Evolutionary conservation across 2,113 vertebrate species (phyloP).

Genomic region (Athene noctua): DNA sequence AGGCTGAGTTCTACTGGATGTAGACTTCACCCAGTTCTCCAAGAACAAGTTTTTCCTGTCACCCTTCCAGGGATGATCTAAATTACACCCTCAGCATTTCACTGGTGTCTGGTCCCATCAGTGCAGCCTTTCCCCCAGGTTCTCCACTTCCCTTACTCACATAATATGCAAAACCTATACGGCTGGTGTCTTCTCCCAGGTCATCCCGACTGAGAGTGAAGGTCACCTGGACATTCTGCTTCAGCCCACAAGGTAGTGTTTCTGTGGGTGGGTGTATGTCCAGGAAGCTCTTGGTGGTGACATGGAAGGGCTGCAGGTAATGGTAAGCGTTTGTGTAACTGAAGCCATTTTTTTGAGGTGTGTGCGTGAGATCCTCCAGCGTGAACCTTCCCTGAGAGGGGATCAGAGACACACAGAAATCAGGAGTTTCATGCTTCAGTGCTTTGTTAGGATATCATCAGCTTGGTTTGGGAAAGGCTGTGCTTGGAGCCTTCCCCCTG

Average conservation of each 20-base stretch:
- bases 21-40: background rate
- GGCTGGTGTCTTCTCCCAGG: constrained; percentile 35
- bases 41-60: background rate
- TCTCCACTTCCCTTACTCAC: constrained; percentile 40
- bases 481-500: background rate
- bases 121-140: background rate
- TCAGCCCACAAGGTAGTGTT: constrained; percentile 40
- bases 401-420: background rate
- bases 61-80: background rate
- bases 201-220: constrained; percentile 32
- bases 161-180: constrained; percentile 59
- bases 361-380: background rate
- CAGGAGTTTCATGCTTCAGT: background rate
- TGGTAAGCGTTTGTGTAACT: constrained; percentile 25
- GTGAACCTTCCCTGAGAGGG: constrained; percentile 58
- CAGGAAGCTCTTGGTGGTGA: constrained; percentile 61
- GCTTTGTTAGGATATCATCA: background rate
- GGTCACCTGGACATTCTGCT: constrained; percentile 51
- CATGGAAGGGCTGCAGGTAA: constrained; percentile 56
- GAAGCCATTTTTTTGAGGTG: background rate
- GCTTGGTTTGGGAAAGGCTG: background rate
- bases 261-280: background rate
- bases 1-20: background rate
- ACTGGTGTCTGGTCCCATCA: background rate
- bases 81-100: background rate